Evolutionary conservation across 2,113 vertebrate species (phyloP).

Genomic region (Leucopsar rothschildi): DNA sequence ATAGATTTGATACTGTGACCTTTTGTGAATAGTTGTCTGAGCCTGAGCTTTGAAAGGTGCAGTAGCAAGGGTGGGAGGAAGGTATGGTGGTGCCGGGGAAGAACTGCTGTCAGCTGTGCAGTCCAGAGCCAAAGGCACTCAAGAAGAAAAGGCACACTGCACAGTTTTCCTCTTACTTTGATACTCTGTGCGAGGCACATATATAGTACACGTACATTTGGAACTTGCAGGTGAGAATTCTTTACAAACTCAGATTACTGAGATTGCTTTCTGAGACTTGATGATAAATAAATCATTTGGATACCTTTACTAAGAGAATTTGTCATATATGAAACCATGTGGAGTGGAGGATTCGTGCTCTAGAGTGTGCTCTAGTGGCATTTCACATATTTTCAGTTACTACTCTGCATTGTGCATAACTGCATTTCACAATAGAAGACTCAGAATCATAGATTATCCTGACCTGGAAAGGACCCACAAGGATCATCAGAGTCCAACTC

Average conservation of each 20-base stretch:
- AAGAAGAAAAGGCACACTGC: background rate
- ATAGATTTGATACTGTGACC: background rate
- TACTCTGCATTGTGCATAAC: background rate
- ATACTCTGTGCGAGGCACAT: background rate
- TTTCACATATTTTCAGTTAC: background rate
- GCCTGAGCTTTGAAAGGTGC: background rate
- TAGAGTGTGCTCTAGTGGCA: background rate
- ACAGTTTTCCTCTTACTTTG: background rate
- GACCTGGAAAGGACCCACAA: background rate
- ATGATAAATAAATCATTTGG: background rate
- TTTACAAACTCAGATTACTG: background rate
- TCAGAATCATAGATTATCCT: background rate
- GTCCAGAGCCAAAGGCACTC: background rate
- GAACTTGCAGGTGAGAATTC: background rate
- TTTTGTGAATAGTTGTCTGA: background rate
- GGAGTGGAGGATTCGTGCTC: background rate
- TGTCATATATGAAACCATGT: background rate
- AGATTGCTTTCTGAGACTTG: background rate
- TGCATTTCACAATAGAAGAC: background rate
- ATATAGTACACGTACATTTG: fast-evolving
- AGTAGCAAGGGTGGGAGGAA: background rate
- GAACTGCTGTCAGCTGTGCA: fast-evolving
- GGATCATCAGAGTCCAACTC: background rate
- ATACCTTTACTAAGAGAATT: background rate
- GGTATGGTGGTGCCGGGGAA: background rate